A percentile compares a stretch with the other conserved stretches of the same genome.
phyloP scores from a whole-genome alignment of 1,140 invertebrate genomes.

The Delia radicum region DNA sequence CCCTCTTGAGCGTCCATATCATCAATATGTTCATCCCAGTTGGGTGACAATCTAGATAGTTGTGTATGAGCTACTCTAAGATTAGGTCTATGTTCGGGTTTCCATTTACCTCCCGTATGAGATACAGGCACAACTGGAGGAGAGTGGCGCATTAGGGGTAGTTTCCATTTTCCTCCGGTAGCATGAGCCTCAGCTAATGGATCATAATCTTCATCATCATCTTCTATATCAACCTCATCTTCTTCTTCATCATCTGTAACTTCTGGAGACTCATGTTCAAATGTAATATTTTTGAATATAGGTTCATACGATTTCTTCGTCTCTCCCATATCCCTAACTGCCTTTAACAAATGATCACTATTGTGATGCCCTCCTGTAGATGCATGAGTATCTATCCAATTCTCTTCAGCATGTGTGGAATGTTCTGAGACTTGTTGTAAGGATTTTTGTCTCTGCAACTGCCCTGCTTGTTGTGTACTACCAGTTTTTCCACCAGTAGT shows the following conservation, averaged over 20 bases:
- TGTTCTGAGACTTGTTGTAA: conserved; percentile 29
- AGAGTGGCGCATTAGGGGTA: conserved; percentile 50
- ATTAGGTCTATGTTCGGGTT: conserved; percentile 54
- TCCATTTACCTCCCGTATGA: conserved; percentile 76
- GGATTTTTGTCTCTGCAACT: conserved; percentile 28
- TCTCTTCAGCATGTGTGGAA: not conserved
- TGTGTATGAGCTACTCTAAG: conserved; percentile 35
- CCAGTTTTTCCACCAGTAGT: conserved; percentile 53
- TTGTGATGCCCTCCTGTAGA: conserved; percentile 53
- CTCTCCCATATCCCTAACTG: conserved; percentile 62
- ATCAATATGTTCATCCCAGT: conserved; percentile 42
- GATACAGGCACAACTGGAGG: conserved; percentile 60
- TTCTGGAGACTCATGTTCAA: conserved; percentile 53
- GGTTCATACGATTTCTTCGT: conserved; percentile 54
- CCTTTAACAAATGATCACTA: conserved; percentile 64
- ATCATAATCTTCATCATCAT: conserved; percentile 59
- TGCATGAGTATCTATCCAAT: conserved; percentile 26
- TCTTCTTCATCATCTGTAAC: conserved; percentile 58
- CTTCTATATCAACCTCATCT: conserved; percentile 62
- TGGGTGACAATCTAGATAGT: conserved; percentile 39
- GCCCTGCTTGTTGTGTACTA: conserved; percentile 42
- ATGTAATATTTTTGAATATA: conserved; percentile 53
- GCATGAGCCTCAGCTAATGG: conserved; percentile 40
- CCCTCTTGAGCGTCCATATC: conserved; percentile 52
- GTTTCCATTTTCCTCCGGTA: conserved; percentile 68